Percentiles rank a stretch among this genome's conserved stretches.
These are phyloP conservation scores for Pipistrellus pygmaeus DNA, from an alignment of 2,797 vertebrate species.

Conservation along the genomic window DNA sequence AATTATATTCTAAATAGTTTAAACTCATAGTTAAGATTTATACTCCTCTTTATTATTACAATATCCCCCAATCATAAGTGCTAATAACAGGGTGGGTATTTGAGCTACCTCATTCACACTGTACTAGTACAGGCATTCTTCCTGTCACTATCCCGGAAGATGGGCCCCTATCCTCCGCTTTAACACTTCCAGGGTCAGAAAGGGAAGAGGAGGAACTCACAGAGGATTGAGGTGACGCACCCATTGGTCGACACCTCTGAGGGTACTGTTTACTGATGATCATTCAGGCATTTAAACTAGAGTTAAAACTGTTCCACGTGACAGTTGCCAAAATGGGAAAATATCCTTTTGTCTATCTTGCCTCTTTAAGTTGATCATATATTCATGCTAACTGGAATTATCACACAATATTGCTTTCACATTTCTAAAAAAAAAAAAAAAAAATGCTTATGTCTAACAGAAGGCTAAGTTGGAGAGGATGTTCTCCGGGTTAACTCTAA, in stretches of 20 bases:
- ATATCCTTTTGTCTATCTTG: background rate
- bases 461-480: background rate
- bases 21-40: conserved; percentile 62
- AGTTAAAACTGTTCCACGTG: background rate
- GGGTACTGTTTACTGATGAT: background rate
- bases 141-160: background rate
- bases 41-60: conserved; percentile 6
- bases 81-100: background rate
- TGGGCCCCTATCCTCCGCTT: background rate
- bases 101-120: background rate
- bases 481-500: background rate
- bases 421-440: background rate
- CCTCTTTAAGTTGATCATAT: background rate
- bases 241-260: background rate
- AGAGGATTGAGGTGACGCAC: background rate
- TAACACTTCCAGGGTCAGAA: background rate
- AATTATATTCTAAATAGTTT: conserved; percentile 61
- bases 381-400: background rate
- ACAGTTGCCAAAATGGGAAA: background rate
- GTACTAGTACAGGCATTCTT: background rate
- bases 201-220: background rate
- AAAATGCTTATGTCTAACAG: background rate
- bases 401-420: background rate
- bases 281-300: background rate
- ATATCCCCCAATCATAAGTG: background rate